These are phyloP conservation scores for Drosophila persimilis DNA, from an alignment of 1,140 invertebrate genomes.

Conservation along the genomic window DNA sequence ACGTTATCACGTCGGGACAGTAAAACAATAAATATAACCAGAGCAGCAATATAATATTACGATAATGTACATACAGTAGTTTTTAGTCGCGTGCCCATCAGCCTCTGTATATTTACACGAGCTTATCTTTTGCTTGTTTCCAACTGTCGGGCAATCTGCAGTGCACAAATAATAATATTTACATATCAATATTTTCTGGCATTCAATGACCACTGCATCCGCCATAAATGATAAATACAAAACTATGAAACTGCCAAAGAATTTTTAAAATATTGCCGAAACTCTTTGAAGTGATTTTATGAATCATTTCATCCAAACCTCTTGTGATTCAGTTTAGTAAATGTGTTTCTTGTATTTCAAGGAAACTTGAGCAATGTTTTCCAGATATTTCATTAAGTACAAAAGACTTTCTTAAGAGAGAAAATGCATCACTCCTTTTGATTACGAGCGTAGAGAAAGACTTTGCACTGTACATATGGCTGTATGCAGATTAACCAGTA, in stretches of 20 bases:
- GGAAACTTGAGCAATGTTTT: neutral
- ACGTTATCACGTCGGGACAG: slow-evolving; percentile 34
- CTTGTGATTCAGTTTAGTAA: too few relatives aligned
- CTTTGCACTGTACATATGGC: too few relatives aligned
- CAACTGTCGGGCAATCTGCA: slow-evolving; percentile 41
- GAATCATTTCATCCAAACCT: too few relatives aligned
- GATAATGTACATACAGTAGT: slow-evolving; percentile 2
- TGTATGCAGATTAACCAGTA: too few relatives aligned
- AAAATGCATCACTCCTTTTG: neutral
- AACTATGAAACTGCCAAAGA: neutral
- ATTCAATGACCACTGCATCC: slow-evolving; percentile 14
- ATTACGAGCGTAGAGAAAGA: neutral
- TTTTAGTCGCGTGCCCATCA: slow-evolving; percentile 38
- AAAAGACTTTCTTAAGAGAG: neutral
- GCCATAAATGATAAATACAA: slow-evolving; percentile 7
- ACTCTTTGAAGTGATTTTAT: too few relatives aligned
- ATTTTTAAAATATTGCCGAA: neutral
- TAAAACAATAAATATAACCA: slow-evolving; percentile 17
- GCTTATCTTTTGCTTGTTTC: slow-evolving; percentile 53
- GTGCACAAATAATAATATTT: slow-evolving; percentile 58
- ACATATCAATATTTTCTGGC: slow-evolving; percentile 36
- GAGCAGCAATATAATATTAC: slow-evolving; percentile 24
- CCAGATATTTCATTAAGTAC: neutral
- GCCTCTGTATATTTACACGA: slow-evolving; percentile 35
- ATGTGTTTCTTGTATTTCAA: neutral